Conservation (phyloP, 2,113 vertebrate species). For the Saguinus midas region DNA sequence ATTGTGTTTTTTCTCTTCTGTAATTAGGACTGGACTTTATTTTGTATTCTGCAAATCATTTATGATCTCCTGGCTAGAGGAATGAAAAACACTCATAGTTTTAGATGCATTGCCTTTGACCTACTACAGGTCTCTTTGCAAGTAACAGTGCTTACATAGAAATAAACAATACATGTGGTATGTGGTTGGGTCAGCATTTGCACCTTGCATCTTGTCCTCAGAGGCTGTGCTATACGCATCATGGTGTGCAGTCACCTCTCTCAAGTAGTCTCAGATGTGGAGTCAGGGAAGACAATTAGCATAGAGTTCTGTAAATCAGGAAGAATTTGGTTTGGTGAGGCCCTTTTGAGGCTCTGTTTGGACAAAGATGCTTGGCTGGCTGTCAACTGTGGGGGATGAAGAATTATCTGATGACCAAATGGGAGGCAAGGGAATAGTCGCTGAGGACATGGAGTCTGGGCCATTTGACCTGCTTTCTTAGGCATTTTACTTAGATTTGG, state of each 20-base stretch:
- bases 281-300: neutral
- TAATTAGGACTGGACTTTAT: slow-evolving; percentile 3
- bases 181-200: neutral
- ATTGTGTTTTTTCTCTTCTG: neutral
- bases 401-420: neutral
- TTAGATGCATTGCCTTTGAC: slow-evolving; percentile 23
- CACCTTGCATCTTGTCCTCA: neutral
- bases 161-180: neutral
- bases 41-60: slow-evolving; percentile 56
- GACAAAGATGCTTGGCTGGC: neutral
- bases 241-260: neutral
- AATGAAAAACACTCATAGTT: neutral
- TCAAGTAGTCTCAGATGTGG: neutral
- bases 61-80: slow-evolving; percentile 5
- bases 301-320: neutral
- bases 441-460: fast-evolving
- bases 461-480: neutral
- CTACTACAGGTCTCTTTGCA: neutral
- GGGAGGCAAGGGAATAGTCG: neutral
- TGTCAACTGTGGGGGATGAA: neutral
- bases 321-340: neutral
- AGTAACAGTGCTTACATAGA: neutral
- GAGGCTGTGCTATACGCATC: neutral
- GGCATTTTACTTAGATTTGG: neutral
- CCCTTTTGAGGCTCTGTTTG: neutral